Base-by-base conservation (phyloP, 2,888 invertebrate species). In the Xylota sylvarum region DNA sequence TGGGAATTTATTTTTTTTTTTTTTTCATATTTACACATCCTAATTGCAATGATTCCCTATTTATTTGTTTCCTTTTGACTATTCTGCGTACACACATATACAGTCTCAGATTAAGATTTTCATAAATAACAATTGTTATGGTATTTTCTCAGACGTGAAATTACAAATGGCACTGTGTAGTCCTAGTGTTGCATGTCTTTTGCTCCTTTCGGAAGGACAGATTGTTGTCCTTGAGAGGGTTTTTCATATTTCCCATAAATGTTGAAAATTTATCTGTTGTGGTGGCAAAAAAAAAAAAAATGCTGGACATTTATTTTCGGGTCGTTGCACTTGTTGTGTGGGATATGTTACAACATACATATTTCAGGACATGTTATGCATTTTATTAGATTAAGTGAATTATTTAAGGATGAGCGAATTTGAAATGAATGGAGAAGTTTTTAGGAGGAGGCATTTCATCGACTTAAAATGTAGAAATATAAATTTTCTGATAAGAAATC, bases 1-100 rank as follows among this genome's bases (percentile, higher is more conserved):
- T 64, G 14, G 43, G 37, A 74, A 32, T 64, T 46, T 64, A 23
- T 23, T 43, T 10, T 0, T 10, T 35, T 37, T 62, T 62, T 46
- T 50, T 50, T 17, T 40, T n/a, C n/a, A n/a, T 73, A 50, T 73
- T 73, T 60, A 12, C 37, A 5, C 60, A 60, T 14, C 60, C 60
- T 62, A 73, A 60, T 73, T 73, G 72, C 72, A 73, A 50, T 37
- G 27, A 50, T 32, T 46, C 19, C 17, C 5, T 6, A 7, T 4
- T 6, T 12, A 14, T 43, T 43, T 14, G 43, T 32, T 23, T 62
- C 43, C 32, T 58, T 14, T 9, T n/a, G 14, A 43, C 14, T 43
- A 5, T 43, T 6, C 4, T n/a, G 14, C n/a, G 0, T 4, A 14
- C 43, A 14, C 6, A 14, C 14, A 5, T 14, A 43, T 4, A 43